These are phyloP conservation scores for Coryphaenoides rupestris DNA, from an alignment of 2,113 vertebrate species.

Conservation along the genomic window DNA sequence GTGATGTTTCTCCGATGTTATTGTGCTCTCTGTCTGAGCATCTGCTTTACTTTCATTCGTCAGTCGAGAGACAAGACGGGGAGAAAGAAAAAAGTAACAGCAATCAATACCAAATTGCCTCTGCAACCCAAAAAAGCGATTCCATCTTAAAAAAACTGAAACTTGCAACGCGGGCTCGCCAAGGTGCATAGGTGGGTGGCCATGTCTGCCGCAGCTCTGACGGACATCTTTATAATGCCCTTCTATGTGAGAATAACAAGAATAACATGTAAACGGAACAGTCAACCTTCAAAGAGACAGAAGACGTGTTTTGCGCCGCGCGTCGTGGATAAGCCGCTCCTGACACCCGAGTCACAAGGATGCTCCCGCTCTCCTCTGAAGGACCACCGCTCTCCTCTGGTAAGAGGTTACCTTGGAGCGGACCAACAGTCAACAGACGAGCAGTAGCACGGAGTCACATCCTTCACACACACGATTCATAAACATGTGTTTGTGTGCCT, in stretches of 20 bases:
- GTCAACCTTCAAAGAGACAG: conserved; percentile 36
- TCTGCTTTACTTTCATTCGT: too few relatives aligned
- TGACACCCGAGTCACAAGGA: conserved; percentile 30
- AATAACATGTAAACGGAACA: conserved; percentile 37
- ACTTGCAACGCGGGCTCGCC: neutral
- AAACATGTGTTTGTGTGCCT: neutral
- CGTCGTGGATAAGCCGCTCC: conserved; percentile 28
- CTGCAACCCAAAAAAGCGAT: too few relatives aligned
- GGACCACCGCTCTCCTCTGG: conserved; percentile 16
- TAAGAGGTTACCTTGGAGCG: conserved; percentile 25
- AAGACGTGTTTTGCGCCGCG: conserved; percentile 34
- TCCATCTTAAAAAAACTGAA: conserved; percentile 15
- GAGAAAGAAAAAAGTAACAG: too few relatives aligned
- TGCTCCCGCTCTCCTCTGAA: conserved; percentile 33
- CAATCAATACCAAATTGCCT: neutral
- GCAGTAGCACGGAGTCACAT: too few relatives aligned
- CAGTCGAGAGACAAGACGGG: too few relatives aligned
- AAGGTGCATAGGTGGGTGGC: neutral
- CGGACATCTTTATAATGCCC: conserved; percentile 36
- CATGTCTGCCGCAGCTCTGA: conserved; percentile 1
- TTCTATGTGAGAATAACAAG: conserved; percentile 13
- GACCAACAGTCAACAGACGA: conserved; percentile 1
- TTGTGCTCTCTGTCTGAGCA: too few relatives aligned
- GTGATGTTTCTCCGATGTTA: too few relatives aligned
- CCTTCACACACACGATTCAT: conserved; percentile 11